Percentiles rank a stretch among this genome's conserved stretches.
Conservation (phyloP, 2,888 invertebrate species). For the Mamestra brassicae region DNA sequence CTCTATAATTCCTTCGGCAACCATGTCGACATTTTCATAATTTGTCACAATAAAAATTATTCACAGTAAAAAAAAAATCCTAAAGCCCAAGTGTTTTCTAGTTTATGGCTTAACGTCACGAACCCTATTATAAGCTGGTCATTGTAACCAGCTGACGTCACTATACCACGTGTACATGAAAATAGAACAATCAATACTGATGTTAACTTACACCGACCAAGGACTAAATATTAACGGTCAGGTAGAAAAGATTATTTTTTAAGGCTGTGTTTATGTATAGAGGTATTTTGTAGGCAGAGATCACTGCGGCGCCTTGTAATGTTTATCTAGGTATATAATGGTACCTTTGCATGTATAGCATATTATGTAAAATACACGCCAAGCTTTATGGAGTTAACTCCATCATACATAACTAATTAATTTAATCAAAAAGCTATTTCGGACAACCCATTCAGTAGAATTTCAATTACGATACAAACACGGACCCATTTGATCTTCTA, state of each 20-base stretch:
- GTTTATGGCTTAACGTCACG: constrained; percentile 39
- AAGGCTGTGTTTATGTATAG: background rate
- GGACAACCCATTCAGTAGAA: constrained; percentile 14
- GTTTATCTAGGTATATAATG: too few species aligned
- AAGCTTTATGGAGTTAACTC: background rate
- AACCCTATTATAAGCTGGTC: constrained; percentile 32
- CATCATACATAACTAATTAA: constrained; percentile 26
- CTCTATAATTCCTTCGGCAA: background rate
- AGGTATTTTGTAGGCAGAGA: too few species aligned
- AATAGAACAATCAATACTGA: constrained; percentile 54
- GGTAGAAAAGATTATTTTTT: constrained; percentile 5
- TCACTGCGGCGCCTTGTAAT: background rate
- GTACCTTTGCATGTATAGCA: background rate
- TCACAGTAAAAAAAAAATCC: constrained; percentile 29
- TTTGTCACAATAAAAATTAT: constrained; percentile 40
- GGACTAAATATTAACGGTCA: background rate
- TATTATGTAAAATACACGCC: background rate
- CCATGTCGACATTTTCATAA: constrained; percentile 31
- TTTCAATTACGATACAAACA: constrained; percentile 35
- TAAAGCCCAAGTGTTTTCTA: constrained; percentile 24
- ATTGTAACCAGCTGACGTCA: constrained; percentile 47
- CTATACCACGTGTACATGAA: constrained; percentile 20
- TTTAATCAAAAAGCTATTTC: constrained; percentile 39
- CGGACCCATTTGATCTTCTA: constrained; percentile 25
- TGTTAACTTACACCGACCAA: constrained; percentile 1